A percentile compares a stretch with the other conserved stretches of the same genome.
Evolutionary conservation across 37 sponge, comb jelly and placozoan species (phyloP).

Genomic region (Dysidea cf. avara): DNA sequence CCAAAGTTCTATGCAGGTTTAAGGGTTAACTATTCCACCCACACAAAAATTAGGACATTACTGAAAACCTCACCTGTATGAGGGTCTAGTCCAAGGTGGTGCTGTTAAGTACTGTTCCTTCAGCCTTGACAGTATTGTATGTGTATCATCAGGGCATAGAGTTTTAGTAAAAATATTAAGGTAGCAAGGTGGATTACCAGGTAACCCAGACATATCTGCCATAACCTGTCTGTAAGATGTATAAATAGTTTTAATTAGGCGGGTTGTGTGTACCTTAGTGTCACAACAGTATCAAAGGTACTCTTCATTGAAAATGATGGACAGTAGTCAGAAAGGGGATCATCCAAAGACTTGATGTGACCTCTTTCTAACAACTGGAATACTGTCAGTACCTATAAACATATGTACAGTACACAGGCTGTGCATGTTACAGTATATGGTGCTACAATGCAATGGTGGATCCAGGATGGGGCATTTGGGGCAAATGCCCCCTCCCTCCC

Average conservation of each 20-base stretch:
- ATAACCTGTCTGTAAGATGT: neutral
- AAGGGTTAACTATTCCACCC: no score
- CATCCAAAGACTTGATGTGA: constrained; percentile 27
- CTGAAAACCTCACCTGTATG: no score
- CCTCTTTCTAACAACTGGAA: constrained; percentile 38
- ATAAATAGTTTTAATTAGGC: neutral
- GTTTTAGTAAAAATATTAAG: no score
- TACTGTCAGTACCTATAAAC: constrained; percentile 17
- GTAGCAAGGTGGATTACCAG: constrained; percentile 39
- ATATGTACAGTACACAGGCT: no score
- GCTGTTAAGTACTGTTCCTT: neutral
- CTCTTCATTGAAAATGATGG: constrained; percentile 16
- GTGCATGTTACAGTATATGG: no score
- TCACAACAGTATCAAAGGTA: no score
- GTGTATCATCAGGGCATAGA: neutral
- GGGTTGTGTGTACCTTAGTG: constrained; percentile 13
- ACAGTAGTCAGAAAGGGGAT: constrained; percentile 18
- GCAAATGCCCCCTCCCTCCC: no score
- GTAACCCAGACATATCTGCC: constrained; percentile 41
- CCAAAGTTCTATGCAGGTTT: no score
- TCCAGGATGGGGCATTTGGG: no score
- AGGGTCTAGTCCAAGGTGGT: constrained; percentile 38
- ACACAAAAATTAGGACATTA: no score
- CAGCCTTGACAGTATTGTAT: constrained; percentile 16
- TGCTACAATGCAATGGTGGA: no score